Conservation (phyloP, 2,113 vertebrate species). For the Narcine bancroftii region DNA sequence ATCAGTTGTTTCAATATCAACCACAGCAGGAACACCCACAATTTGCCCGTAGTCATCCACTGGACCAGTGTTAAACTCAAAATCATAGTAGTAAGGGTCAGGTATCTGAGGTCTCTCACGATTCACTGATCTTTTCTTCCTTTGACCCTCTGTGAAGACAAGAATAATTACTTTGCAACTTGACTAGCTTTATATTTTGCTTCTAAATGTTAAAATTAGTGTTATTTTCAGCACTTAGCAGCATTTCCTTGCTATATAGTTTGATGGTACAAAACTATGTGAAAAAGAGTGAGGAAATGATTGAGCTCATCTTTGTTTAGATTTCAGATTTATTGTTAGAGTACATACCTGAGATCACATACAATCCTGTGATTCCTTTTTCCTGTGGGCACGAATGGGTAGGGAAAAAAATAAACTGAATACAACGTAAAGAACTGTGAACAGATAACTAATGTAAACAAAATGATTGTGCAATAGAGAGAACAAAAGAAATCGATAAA, state of each 20-base stretch:
- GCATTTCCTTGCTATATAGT: background rate
- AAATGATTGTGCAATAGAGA: too few relatives aligned
- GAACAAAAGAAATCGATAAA: too few relatives aligned
- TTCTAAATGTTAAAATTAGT: background rate
- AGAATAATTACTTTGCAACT: background rate
- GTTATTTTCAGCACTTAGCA: background rate
- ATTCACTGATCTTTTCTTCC: conserved; percentile 61
- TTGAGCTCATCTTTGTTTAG: background rate
- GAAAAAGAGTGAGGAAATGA: background rate
- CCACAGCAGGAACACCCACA: conserved; percentile 50
- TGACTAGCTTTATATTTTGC: background rate
- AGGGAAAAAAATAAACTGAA: too few relatives aligned
- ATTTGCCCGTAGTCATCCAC: conserved; percentile 37
- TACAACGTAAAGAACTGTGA: too few relatives aligned
- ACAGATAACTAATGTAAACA: too few relatives aligned
- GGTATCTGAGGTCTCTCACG: conserved; percentile 59
- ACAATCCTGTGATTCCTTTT: too few relatives aligned
- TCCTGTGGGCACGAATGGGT: too few relatives aligned
- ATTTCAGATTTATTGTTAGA: too few relatives aligned
- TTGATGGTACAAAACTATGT: background rate
- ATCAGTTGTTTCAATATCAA: conserved; percentile 44
- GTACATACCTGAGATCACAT: too few relatives aligned
- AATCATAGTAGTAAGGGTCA: conserved; percentile 38
- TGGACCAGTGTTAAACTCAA: conserved; percentile 16
- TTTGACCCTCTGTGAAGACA: conserved; percentile 61